Conservation (phyloP, 2,797 vertebrate species). For the Pipistrellus kuhlii region DNA sequence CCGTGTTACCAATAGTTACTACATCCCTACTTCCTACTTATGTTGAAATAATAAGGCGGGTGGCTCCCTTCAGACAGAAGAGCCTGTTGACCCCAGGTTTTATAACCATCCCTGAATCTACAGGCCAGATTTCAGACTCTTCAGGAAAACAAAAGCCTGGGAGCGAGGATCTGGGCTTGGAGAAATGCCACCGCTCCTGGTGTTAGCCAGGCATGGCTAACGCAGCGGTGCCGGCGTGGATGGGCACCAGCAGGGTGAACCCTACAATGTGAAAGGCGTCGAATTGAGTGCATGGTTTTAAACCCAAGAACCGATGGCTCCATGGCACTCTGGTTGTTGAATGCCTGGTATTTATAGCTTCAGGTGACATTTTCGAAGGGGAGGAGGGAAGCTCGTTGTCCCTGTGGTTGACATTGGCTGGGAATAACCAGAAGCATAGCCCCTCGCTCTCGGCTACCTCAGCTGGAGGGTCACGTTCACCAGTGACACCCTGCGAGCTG, state of each 20-base stretch:
- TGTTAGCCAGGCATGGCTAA: not conserved
- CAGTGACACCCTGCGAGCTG: not conserved
- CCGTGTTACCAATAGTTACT: no score
- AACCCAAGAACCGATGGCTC: not conserved
- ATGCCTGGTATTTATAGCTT: not conserved
- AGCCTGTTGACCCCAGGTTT: not conserved
- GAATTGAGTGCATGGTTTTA: rapidly evolving
- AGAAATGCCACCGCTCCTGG: not conserved
- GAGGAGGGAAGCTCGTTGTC: not conserved
- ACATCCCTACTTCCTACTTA: not conserved
- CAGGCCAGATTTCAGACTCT: constrained; percentile 3
- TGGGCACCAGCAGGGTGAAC: rapidly evolving
- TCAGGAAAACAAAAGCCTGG: not conserved
- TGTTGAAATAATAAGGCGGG: not conserved
- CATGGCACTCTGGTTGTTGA: not conserved
- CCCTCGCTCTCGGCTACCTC: not conserved
- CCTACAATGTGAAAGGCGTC: rapidly evolving
- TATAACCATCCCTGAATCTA: not conserved
- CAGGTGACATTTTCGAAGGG: not conserved
- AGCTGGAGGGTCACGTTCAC: not conserved
- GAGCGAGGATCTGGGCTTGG: not conserved
- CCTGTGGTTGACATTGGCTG: not conserved
- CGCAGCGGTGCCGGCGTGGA: not conserved
- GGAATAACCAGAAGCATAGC: not conserved
- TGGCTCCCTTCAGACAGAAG: not conserved